Conservation (phyloP, 2,113 vertebrate genomes). For the Cebidichthys violaceus region DNA sequence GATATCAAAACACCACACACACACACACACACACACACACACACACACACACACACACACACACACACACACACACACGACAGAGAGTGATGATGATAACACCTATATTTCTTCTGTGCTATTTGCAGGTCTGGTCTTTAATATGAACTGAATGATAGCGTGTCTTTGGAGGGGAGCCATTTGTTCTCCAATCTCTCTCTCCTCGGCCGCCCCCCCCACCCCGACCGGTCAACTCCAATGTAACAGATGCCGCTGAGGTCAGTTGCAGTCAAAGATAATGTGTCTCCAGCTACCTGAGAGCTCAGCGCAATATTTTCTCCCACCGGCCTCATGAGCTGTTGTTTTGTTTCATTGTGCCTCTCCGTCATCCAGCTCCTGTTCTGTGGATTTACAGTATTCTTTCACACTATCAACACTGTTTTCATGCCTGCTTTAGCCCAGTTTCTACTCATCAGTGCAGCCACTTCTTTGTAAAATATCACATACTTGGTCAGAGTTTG, state of each 20-base stretch:
- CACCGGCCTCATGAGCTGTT: neutral
- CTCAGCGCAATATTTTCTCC: neutral
- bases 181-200: slow-evolving; percentile 27
- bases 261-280: neutral
- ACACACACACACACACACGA: neutral
- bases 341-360: neutral
- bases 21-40: slow-evolving; percentile 4
- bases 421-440: neutral
- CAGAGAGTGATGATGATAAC: slow-evolving; percentile 29
- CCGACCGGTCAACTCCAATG: neutral
- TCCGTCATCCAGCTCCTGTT: neutral
- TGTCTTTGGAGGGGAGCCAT: slow-evolving; percentile 8
- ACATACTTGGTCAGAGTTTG: neutral
- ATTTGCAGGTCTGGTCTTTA: slow-evolving; percentile 38
- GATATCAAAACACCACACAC: slow-evolving; percentile 16
- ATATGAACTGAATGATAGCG: slow-evolving; percentile 24
- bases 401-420: neutral
- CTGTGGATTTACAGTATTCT: neutral
- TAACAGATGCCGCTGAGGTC: slow-evolving; percentile 21
- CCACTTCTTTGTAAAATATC: neutral
- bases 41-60: slow-evolving; percentile 27
- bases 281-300: slow-evolving; percentile 13
- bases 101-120: slow-evolving; percentile 25
- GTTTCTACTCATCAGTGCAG: neutral
- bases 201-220: neutral